Evolutionary conservation across 2,888 invertebrate species (phyloP), one percentile per base, ranked within the genome.

Genomic region (Drosophila mimetica): DNA sequence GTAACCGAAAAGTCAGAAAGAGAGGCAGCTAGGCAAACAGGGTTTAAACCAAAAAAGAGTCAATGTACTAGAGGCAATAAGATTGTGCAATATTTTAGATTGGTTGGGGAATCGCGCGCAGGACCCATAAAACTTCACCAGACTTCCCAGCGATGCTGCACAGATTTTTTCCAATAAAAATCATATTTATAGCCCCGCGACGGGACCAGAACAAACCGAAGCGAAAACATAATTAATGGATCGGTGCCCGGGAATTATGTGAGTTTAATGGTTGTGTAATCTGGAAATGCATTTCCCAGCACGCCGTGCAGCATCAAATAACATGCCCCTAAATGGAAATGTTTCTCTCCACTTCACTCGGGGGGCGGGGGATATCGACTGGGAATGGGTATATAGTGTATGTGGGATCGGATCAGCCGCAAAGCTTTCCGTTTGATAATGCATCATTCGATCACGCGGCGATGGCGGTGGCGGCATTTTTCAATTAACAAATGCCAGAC

Each of bases 221-320:
- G 54, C 60, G 53, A 61, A 77, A 64, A 55, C 71, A 81, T 86
- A 75, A 83, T 79, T 79, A 73, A 86, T 83, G 71, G 75, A 77
- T 67, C 67, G 69, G 34, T 72, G 76, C 50, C 72, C 73, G 50
- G 52, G 66, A 70, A 52, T 53, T 61, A 52, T 73, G 54, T 44
- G 55, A 67, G 51, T 63, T 50, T 58, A 67, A 67, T 50, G 55
- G 42, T 50, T 66, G 60, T 54, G 59, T 78, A 81, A 80, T 75
- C 73, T 71, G 48, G 53, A 60, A 76, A 65, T 77, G 65, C 72
- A 75, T 80, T 50, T 44, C 46, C 37, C 50, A 50, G 28, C 65
- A 37, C 60, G 60, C 25, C 32, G 55, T 57, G 37, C 44, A 36
- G 54, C 57, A 60, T 80, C 60, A 42, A 59, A 57, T 51, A 53